Conservation (phyloP, 2,797 vertebrate species). For the Xenops minutus region DNA sequence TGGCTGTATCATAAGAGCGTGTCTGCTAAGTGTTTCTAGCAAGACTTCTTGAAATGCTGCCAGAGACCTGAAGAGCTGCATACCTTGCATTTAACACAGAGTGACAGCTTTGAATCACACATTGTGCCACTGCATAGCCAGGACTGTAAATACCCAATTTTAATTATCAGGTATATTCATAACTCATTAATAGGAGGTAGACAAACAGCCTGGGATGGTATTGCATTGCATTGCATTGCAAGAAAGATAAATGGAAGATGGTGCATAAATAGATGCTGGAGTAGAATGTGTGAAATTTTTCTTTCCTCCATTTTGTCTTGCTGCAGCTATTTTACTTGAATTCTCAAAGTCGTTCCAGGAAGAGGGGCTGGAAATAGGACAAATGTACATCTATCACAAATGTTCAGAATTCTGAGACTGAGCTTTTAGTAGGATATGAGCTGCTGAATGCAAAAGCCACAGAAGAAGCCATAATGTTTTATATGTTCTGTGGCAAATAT, state of each 20-base stretch:
- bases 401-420: neutral
- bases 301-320: conserved; percentile 50
- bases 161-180: conserved; percentile 51
- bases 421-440: neutral
- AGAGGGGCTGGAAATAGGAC: neutral
- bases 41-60: conserved; percentile 12
- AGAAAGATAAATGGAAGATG: neutral
- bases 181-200: conserved; percentile 27
- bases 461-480: neutral
- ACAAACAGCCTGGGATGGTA: neutral
- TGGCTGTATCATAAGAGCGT: neutral
- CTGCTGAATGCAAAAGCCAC: neutral
- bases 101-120: neutral
- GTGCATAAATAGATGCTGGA: neutral
- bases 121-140: neutral
- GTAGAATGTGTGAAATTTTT: neutral
- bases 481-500: neutral
- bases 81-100: conserved; percentile 2
- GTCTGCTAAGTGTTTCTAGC: conserved; percentile 23
- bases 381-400: neutral
- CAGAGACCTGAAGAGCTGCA: neutral
- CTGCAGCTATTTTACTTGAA: conserved; percentile 6
- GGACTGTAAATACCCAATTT: conserved; percentile 13
- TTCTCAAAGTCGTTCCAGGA: neutral
- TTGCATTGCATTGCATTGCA: neutral